Evolutionary conservation across 2,113 vertebrate species (phyloP), one percentile per base, ranked within the genome.

Genomic region (Gavia stellata): DNA sequence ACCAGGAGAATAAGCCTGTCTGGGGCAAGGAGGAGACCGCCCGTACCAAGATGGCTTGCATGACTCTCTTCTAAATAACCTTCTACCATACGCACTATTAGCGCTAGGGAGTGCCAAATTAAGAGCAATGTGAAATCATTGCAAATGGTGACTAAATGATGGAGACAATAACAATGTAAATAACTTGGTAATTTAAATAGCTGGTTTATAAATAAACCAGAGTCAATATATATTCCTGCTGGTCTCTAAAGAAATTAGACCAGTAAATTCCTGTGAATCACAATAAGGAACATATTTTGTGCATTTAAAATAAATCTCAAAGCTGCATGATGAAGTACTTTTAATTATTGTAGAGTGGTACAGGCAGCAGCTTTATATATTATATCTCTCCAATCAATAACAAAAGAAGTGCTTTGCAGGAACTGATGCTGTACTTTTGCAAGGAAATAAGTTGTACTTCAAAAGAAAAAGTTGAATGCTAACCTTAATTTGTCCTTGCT

Each of bases 251-350:
- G 95, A 97, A 96, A 97, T 96, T 97, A 97, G 95, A 93, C 89
- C 94, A 95, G 91, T 97, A 97, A 97, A 97, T 96, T 96, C 95
- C 93, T 93, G 95, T 81, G 91, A 94, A 95, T 97, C 95, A 97
- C 96, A 96, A 95, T 95, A 96, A 94, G 92, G 91, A 93, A 95
- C 87, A 90, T 93, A 96, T 94, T 97, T 94, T 93, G 88, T 90
- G 74, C 92, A 65, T 97, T 97, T 96, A 95, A 97, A 97, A 96
- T 96, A 95, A 94, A 95, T 94, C 93, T 97, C 81, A 82, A 78
- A 92, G 92, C 94, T 89, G 86, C 94, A 95, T 96, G 96, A 96
- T 97, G 94, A 97, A 97, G 90, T 96, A 95, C 93, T 95, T 97
- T 97, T 97, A 97, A 97, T 97, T 97, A 97, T 92, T 96, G 95